Percentiles rank a stretch among this genome's conserved stretches.
phyloP scores from a whole-genome alignment of 2,113 vertebrate genomes.

The Coptodon bakossiorum region DNA sequence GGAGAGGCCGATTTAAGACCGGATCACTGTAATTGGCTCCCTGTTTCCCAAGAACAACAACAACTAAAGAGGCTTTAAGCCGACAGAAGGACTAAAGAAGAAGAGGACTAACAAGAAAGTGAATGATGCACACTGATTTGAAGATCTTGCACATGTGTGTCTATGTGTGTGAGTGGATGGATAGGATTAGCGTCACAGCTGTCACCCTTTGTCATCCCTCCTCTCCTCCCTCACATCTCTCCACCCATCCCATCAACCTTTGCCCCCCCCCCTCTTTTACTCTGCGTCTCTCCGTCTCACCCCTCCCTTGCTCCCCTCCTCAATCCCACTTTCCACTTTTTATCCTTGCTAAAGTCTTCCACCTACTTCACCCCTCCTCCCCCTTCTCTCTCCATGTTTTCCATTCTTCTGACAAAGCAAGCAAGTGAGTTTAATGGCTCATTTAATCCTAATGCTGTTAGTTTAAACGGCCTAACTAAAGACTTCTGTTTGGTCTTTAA shows the following conservation, averaged over 20 bases:
- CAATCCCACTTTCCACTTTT: constrained; percentile 8
- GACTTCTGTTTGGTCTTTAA: constrained; percentile 42
- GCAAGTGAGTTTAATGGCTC: constrained; percentile 52
- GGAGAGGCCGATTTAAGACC: constrained; percentile 20
- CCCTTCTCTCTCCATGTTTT: neutral
- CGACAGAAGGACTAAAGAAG: neutral
- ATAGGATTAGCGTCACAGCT: constrained; percentile 65
- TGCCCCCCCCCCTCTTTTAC: neutral
- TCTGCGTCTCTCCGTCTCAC: neutral
- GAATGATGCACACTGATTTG: constrained; percentile 18
- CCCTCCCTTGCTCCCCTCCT: neutral
- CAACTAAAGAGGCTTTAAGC: neutral
- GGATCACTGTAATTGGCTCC: constrained; percentile 42
- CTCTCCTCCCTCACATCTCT: neutral
- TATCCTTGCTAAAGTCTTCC: neutral
- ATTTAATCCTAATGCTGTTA: constrained; percentile 59
- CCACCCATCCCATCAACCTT: constrained; percentile 6
- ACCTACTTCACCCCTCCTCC: neutral
- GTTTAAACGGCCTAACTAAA: constrained; percentile 51
- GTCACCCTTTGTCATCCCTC: constrained; percentile 58
- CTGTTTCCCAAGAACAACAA: constrained; percentile 35
- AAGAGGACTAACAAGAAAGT: neutral
- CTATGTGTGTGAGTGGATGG: constrained; percentile 16
- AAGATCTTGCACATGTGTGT: constrained; percentile 1
- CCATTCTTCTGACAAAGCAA: constrained; percentile 29